These are phyloP conservation scores for Taxidea taxus DNA, from an alignment of 2,113 vertebrate species.

Conservation along the genomic window DNA sequence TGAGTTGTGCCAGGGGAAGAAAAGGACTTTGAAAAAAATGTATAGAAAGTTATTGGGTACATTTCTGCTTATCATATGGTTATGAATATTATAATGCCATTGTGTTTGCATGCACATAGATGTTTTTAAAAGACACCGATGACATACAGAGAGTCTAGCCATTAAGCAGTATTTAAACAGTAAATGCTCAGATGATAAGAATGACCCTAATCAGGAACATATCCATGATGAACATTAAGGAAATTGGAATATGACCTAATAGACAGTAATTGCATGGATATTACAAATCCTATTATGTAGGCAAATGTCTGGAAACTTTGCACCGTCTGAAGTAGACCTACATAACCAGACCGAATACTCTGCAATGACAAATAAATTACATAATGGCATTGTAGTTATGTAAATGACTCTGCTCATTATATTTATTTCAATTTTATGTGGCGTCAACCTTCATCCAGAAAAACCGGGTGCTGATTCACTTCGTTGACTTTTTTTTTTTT, in stretches of 20 bases:
- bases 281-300: constrained; percentile 46
- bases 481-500: neutral
- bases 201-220: neutral
- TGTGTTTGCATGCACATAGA: neutral
- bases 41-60: constrained; percentile 36
- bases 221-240: neutral
- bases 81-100: constrained; percentile 13
- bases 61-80: constrained; percentile 14
- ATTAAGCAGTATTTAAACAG: neutral
- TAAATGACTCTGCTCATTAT: neutral
- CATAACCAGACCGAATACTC: neutral
- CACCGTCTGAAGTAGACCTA: neutral
- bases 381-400: constrained; percentile 31
- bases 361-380: constrained; percentile 21
- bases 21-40: neutral
- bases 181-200: neutral
- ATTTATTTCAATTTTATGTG: constrained; percentile 24
- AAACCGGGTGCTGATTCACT: constrained; percentile 42
- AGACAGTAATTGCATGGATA: constrained; percentile 34
- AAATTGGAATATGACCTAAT: constrained; percentile 37
- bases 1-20: constrained; percentile 33
- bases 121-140: neutral
- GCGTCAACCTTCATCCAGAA: constrained; percentile 31
- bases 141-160: neutral
- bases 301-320: constrained; percentile 37